phyloP scores from a whole-genome alignment of 2,888 invertebrate species.

The Carpatolechia fugitivella region DNA sequence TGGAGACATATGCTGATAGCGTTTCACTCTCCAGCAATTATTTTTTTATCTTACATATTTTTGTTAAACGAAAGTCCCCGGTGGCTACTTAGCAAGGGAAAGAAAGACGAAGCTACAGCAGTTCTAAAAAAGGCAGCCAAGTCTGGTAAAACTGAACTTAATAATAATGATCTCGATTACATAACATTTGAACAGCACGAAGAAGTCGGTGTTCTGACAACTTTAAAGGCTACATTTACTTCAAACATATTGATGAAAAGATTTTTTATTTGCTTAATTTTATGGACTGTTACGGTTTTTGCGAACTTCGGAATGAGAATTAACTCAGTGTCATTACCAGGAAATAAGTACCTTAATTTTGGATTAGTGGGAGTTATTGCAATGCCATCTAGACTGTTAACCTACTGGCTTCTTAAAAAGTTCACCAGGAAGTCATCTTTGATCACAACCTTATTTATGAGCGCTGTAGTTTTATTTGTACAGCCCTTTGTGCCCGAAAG shows the following conservation, averaged over 20 bases:
- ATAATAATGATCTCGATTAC: slow-evolving; percentile 43
- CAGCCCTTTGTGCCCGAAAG: slow-evolving; percentile 80
- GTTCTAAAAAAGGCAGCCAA: slow-evolving; percentile 81
- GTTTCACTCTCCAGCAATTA: slow-evolving; percentile 83
- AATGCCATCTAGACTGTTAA: slow-evolving; percentile 77
- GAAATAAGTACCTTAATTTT: slow-evolving; percentile 88
- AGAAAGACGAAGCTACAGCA: slow-evolving; percentile 80
- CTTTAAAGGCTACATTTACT: slow-evolving; percentile 51
- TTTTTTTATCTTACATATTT: slow-evolving; percentile 83
- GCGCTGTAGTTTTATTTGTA: slow-evolving; percentile 77
- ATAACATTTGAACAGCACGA: slow-evolving; percentile 40
- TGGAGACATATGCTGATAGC: slow-evolving; percentile 84
- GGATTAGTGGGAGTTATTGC: slow-evolving; percentile 78
- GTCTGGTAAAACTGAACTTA: slow-evolving; percentile 50
- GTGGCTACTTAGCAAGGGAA: slow-evolving; percentile 87
- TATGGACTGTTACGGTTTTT: slow-evolving; percentile 83
- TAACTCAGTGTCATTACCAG: slow-evolving; percentile 85
- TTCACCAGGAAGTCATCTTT: slow-evolving; percentile 78
- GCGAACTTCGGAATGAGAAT: slow-evolving; percentile 88
- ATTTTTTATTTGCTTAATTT: slow-evolving; percentile 57
- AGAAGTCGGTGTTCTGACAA: slow-evolving; percentile 34
- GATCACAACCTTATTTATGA: slow-evolving; percentile 73
- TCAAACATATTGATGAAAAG: slow-evolving; percentile 51
- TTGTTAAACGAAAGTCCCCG: slow-evolving; percentile 86
- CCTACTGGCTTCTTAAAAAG: slow-evolving; percentile 74